Evolutionary conservation across 2,888 invertebrate genomes (phyloP), one percentile per base, ranked within the genome.

Genomic region (Agriopis leucophaearia): DNA sequence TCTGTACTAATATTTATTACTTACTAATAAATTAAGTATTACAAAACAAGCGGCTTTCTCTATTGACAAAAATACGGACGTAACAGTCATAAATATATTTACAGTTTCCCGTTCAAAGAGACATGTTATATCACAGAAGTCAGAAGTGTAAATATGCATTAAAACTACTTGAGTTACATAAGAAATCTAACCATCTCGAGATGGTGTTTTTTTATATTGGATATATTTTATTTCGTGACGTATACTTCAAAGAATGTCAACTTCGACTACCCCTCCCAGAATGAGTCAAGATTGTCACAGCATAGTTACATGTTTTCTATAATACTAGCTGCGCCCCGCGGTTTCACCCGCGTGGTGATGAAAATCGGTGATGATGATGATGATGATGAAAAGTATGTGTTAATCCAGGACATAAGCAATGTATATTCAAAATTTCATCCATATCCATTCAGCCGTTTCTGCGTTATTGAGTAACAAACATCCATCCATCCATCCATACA

Each of bases 1-100:
- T 40, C 12, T 52, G 52, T 55, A 55, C 60, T 36, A 60, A 66
- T 54, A 59, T 54, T 51, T 45, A 64, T 55, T 55, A 45, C 45
- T 62, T 27, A 47, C 40, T 13, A 61, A 61, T 50, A 45, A 50
- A 45, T 48, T 44, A 36, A 44, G 35, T 27, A 66, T 66, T 68
- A 60, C 64, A 61, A 71, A 70, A 70, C 64, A 65, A 64, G 61
- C 65, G 67, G 64, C 71, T 71, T 72, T 74, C 72, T 72, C 74
- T 60, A 65, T 68, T 68, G 55, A 70, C 52, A 63, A 67, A 67
- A 67, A 67, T 58, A 67, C 48, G 66, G 52, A 72, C 67, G 72
- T 71, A 72, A 67, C 63, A 44, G 36, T 42, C 62, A 44, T 63
- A 59, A 59, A 59, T 42, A 71, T 70, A 71, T 70, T 73, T 65